Evolutionary conservation across 2,797 vertebrate species (phyloP).

Genomic region (Rousettus madagascariensis): DNA sequence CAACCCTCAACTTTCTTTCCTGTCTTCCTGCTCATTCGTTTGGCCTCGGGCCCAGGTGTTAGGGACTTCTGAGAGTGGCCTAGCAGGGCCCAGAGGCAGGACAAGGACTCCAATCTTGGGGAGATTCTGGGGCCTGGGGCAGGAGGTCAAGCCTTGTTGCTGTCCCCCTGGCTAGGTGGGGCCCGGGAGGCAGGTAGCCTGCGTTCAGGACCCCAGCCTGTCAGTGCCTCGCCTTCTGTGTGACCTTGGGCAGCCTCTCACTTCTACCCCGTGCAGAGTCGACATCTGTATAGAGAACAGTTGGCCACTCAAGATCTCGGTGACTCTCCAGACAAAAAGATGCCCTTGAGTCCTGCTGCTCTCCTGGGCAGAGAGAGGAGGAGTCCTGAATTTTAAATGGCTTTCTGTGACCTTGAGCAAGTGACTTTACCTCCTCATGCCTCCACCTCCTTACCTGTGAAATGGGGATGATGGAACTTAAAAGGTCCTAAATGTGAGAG

Average conservation of each 20-base stretch:
- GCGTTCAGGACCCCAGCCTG: background rate
- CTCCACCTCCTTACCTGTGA: background rate
- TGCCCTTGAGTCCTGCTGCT: background rate
- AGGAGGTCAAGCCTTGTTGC: background rate
- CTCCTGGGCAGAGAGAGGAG: background rate
- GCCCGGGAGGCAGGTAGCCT: background rate
- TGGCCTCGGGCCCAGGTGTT: background rate
- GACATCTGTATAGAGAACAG: background rate
- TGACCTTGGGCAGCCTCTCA: slow-evolving; percentile 45
- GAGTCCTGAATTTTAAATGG: background rate
- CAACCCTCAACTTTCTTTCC: slow-evolving; percentile 35
- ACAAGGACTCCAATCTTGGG: background rate
- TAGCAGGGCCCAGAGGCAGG: background rate
- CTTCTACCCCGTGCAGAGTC: background rate
- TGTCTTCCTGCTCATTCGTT: background rate
- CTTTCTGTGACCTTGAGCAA: slow-evolving; percentile 52
- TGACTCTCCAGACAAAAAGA: background rate
- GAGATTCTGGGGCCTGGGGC: background rate
- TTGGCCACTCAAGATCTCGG: background rate
- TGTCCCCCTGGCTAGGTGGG: background rate
- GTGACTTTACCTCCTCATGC: background rate
- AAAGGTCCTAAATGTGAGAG: background rate
- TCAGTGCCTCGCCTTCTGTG: background rate
- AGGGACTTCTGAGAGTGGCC: background rate
- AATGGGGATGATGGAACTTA: background rate